Percentiles rank a stretch among this genome's conserved stretches.
Conservation (phyloP, 1,140 invertebrate species). For the Tetramorium parvispinum region DNA sequence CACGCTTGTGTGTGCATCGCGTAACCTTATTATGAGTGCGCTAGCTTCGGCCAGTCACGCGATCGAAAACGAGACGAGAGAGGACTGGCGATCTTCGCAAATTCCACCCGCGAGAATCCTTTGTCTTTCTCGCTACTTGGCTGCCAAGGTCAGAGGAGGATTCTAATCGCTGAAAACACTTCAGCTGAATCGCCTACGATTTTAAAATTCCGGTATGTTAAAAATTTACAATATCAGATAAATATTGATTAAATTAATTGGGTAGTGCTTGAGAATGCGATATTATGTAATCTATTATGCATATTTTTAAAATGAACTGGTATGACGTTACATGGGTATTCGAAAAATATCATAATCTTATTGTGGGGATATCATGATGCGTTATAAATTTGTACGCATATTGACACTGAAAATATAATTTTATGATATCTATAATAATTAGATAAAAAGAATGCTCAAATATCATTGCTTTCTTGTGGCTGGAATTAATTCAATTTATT, state of each 20-base stretch:
- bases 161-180: conserved; percentile 25
- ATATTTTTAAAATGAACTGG: neutral
- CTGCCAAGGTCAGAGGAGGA: conserved; percentile 36
- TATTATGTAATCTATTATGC: neutral
- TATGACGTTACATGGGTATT: neutral
- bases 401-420: neutral
- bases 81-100: conserved; percentile 36
- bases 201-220: neutral
- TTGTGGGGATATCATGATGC: neutral
- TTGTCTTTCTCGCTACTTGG: conserved; percentile 30
- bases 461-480: neutral
- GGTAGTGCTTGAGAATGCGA: neutral
- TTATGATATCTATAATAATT: neutral
- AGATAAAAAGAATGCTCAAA: neutral
- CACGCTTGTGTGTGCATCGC: conserved; percentile 67
- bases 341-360: neutral
- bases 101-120: conserved; percentile 29
- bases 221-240: neutral
- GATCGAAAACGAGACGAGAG: conserved; percentile 42
- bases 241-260: neutral
- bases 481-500: neutral
- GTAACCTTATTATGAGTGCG: conserved; percentile 74
- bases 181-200: neutral
- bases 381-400: neutral
- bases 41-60: conserved; percentile 32